A percentile compares a stretch with the other conserved stretches of the same genome.
These are phyloP conservation scores for Ophion ellenae DNA, from an alignment of 2,888 invertebrate genomes.

Conservation along the genomic window DNA sequence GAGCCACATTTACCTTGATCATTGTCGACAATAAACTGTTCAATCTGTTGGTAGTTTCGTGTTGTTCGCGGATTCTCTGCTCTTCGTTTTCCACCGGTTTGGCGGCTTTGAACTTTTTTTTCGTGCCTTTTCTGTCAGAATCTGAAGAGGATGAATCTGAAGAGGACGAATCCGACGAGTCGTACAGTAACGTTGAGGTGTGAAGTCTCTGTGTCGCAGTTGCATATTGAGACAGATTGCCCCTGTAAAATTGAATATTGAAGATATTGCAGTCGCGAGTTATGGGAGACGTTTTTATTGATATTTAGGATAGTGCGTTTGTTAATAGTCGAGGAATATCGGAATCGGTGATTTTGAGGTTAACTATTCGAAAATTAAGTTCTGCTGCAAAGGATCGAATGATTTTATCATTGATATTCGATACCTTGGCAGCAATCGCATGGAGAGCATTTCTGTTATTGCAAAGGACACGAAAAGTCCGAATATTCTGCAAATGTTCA, in stretches of 20 bases:
- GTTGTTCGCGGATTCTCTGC: conserved; percentile 46
- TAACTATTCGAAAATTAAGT: conserved; percentile 27
- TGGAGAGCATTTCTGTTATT: conserved; percentile 52
- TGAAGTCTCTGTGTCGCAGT: conserved; percentile 66
- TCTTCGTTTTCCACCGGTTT: conserved; percentile 31
- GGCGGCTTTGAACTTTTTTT: background rate
- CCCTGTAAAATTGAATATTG: conserved; percentile 63
- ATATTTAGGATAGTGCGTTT: background rate
- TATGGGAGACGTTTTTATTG: background rate
- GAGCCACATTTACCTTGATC: conserved; percentile 41
- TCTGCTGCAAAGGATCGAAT: background rate
- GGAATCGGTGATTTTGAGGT: conserved; percentile 17
- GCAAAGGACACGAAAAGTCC: background rate
- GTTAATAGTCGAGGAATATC: background rate
- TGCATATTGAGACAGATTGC: conserved; percentile 55
- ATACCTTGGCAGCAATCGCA: conserved; percentile 62
- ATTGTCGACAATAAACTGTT: conserved; percentile 61
- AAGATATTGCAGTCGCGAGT: background rate
- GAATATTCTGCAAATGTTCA: conserved; percentile 24
- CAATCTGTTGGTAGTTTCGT: conserved; percentile 67
- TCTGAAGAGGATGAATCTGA: conserved; percentile 69
- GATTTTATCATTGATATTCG: conserved; percentile 8
- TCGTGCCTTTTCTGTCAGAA: conserved; percentile 66
- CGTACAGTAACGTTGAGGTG: conserved; percentile 61
- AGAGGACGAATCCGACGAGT: conserved; percentile 62